A percentile compares a stretch with the other conserved stretches of the same genome.
Conservation (phyloP, 1,140 invertebrate species). For the Heliconius nattereri region DNA sequence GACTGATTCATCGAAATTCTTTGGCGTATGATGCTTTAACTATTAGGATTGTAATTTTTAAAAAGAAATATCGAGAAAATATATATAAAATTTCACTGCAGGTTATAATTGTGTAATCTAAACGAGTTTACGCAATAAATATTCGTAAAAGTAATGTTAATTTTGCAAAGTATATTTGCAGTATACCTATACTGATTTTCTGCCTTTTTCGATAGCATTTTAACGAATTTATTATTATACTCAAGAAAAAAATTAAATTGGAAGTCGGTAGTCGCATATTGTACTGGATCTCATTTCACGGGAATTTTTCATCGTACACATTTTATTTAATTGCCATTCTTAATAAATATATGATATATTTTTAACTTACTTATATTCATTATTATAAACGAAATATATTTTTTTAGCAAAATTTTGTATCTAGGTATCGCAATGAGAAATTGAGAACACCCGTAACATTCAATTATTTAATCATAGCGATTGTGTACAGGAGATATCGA, state of each 20-base stretch:
- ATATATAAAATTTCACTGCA: too few species aligned
- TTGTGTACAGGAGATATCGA: constrained; percentile 31
- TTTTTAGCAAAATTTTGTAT: neutral
- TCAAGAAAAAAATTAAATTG: neutral
- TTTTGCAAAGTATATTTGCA: neutral
- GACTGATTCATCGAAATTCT: constrained; percentile 28
- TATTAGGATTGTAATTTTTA: too few species aligned
- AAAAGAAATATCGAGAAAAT: too few species aligned
- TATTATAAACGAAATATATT: neutral
- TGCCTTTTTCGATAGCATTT: neutral
- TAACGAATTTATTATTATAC: neutral
- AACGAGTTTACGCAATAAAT: too few species aligned
- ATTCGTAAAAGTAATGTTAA: neutral
- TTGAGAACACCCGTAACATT: neutral
- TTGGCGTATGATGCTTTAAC: neutral
- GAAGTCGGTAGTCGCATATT: neutral
- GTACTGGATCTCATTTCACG: neutral
- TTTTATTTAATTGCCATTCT: neutral
- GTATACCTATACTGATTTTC: neutral
- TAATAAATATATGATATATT: neutral
- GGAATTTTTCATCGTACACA: neutral
- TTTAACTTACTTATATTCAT: neutral
- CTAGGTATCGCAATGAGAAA: neutral
- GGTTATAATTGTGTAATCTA: too few species aligned
- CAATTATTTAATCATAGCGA: constrained; percentile 19